Evolutionary conservation across 1,140 invertebrate genomes (phyloP), one percentile per base, ranked within the genome.

Genomic region (Bombus waltoni): DNA sequence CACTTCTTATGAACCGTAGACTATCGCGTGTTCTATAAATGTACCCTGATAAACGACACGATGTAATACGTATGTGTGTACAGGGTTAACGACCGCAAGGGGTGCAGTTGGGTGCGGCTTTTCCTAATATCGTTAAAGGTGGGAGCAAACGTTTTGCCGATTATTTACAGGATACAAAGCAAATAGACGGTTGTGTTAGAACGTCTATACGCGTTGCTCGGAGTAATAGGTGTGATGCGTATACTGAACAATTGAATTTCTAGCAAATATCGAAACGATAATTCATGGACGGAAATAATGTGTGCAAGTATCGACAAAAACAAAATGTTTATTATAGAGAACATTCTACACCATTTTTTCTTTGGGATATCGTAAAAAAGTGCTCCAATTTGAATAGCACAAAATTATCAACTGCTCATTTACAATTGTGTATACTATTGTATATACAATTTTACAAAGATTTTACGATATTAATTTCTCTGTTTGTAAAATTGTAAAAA

Each of bases 341-440:
- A 92, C 93, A 93, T 88, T 87, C 88, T 93, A 93, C 92, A 93
- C 90, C 92, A 81, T 78, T 92, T 91, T 89, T 93, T 62, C 92
- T 92, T 93, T 93, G 91, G 91, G 86, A 93, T 90, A 92, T 90
- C 89, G 89, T 92, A 91, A 89, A 90, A 93, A 92, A 92, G 87
- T 93, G 90, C 90, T 91, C 86, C 88, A 87, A 86, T 90, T 90
- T 72, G 80, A 87, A 93, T 83, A 90, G 89, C 59, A 62, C 59
- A 11, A 28, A 62, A 62, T 62, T 81, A 89, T 91, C 81, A 83
- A 79, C 89, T 86, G 87, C 76, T 93, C 91, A 91, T 92, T 94
- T 93, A 94, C 93, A 93, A 92, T 92, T 93, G 89, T 93, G 93
- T 93, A 89, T 91, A 87, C 44, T 76, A 80, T 79, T 89, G 85